Evolutionary conservation across 2,113 vertebrate species (phyloP).

Genomic region (Mus musculus): GRCm39 chr3:70329501-70330000

Average conservation of each 20-base stretch:
- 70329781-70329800: not conserved
- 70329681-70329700: not conserved
- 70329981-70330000: conserved; percentile 3
- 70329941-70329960: not conserved
- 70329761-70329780: conserved; percentile 30
- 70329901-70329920: not conserved
- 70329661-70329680: not conserved
- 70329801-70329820: not conserved
- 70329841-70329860: not conserved
- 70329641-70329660: conserved; percentile 21
- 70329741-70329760: not conserved
- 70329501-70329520: not conserved
- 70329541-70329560: not conserved
- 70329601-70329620: not conserved
- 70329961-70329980: not conserved
- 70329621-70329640: not conserved
- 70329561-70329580: conserved; percentile 36
- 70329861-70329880: not conserved
- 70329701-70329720: not conserved
- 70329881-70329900: not conserved
- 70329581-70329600: conserved; percentile 5
- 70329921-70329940: conserved; percentile 13
- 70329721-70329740: not conserved
- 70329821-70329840: not conserved
- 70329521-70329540: not conserved